Evolutionary conservation across 2,113 vertebrate genomes (phyloP), one percentile per base, ranked within the genome.

Genomic region (Aspidoscelis tigris): DNA sequence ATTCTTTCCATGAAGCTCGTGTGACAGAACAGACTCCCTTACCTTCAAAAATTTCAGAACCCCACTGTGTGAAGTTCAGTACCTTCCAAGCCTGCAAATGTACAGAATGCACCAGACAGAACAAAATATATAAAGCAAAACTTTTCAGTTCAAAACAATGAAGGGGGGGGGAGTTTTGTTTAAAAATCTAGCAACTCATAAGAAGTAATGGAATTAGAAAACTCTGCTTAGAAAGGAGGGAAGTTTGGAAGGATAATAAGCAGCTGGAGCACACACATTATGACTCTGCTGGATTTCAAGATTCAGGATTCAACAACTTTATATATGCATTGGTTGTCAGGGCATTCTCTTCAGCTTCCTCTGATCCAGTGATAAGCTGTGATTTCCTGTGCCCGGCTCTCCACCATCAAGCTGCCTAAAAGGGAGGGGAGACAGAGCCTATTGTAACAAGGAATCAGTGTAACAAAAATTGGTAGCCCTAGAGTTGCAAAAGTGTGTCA

Each of bases 1-100:
- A 78, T 77, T 5, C 84, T 76, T 93, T 91, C 66, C 71, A 83
- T 74, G 87, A 69, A 92, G 70, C 26, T 92, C 58, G 81, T 85
- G n/a, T 85, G 91, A 86, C 83, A 90, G 81, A 70, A 87, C 3
- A 79, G 80, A 89, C 90, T 86, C 43, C 58, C 68, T 94, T 91
- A 58, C 66, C 77, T 90, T 76, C 41, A 83, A 77, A 87, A 90
- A 91, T 16, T n/a, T 89, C 77, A 86, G 83, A 79, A 91, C 85
- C 84, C 81, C 64, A 74, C 80, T 90, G 86, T 80, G 73, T 90
- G 69, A 86, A 87, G 84, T 86, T 89, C 66, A 76, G 4, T 91
- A 90, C 26, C 70, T 93, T 94, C 85, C 26, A 87, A 86, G 88
- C 16, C 87, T 90, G 50, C 7, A 86, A 84, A 89, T 92, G 84